A percentile compares a stretch with the other conserved stretches of the same genome.
Evolutionary conservation across 2,888 invertebrate species (phyloP).

Genomic region (Phyllotreta cruciferae): DNA sequence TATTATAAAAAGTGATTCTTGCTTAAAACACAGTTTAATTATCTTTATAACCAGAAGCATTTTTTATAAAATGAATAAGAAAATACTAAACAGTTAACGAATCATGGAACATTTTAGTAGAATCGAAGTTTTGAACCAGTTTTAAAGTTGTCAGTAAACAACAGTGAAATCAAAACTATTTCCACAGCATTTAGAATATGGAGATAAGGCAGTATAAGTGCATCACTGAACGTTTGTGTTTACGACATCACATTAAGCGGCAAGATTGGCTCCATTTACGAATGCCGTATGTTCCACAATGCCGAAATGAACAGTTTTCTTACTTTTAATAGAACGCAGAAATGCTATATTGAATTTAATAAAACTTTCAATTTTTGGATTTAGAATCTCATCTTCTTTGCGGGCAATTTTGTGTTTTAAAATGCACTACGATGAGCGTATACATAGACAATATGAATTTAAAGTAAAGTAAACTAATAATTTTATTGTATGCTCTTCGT

Average conservation of each 20-base stretch:
- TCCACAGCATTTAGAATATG: slow-evolving; percentile 15
- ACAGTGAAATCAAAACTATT: slow-evolving; percentile 14
- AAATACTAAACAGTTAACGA: not conserved
- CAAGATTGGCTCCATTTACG: slow-evolving; percentile 9
- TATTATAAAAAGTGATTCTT: no score
- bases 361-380: not conserved
- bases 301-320: not conserved
- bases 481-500: slow-evolving; percentile 17
- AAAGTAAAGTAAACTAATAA: slow-evolving; percentile 19
- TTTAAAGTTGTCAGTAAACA: slow-evolving; percentile 11
- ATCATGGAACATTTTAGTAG: slow-evolving; percentile 7
- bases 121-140: slow-evolving; percentile 4
- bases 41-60: no score
- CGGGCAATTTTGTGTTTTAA: no score
- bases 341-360: slow-evolving; percentile 2
- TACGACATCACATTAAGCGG: slow-evolving; percentile 11
- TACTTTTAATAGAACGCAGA: not conserved
- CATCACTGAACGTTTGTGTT: slow-evolving; percentile 11
- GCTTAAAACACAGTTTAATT: no score
- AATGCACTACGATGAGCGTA: no score
- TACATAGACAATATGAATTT: slow-evolving; percentile 13
- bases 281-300: slow-evolving; percentile 1
- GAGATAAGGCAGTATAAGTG: slow-evolving; percentile 16
- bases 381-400: no score
- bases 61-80: no score